Conservation (phyloP, 2,888 invertebrate species). For the Agelastica alni region DNA sequence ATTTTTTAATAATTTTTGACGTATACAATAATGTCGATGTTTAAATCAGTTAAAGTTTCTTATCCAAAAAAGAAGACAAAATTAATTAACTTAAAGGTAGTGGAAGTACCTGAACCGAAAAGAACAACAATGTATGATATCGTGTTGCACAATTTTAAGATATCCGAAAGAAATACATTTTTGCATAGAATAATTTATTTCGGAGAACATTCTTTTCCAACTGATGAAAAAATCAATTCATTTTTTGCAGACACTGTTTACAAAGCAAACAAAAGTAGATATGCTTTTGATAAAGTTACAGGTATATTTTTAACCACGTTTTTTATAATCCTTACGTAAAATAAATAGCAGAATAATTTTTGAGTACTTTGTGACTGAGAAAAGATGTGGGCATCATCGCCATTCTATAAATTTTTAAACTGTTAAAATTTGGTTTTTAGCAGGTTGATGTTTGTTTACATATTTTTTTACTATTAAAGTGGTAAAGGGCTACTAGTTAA, state of each 20-base stretch:
- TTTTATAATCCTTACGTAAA: not conserved
- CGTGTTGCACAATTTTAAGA: not conserved
- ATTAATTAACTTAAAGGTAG: not conserved
- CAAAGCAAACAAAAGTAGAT: not conserved
- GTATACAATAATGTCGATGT: conserved; percentile 9
- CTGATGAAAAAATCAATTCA: not conserved
- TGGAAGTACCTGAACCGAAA: not conserved
- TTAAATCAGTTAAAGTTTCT: not conserved
- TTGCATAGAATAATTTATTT: not conserved
- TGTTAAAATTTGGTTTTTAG: no score
- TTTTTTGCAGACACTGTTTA: not conserved
- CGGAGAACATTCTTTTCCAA: not conserved
- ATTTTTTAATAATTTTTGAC: no score
- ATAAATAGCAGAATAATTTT: no score
- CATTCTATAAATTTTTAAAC: no score
- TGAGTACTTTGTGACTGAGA: no score
- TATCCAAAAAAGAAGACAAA: not conserved
- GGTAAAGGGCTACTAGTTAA: no score
- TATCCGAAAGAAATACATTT: not conserved
- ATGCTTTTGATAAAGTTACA: not conserved
- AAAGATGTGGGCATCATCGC: no score
- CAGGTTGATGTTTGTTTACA: no score
- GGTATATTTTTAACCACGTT: not conserved
- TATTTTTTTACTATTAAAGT: no score
- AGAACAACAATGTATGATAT: not conserved